A percentile compares a stretch with the other conserved stretches of the same genome.
Conservation (phyloP, 2,113 vertebrate genomes). For the Cariama cristata region DNA sequence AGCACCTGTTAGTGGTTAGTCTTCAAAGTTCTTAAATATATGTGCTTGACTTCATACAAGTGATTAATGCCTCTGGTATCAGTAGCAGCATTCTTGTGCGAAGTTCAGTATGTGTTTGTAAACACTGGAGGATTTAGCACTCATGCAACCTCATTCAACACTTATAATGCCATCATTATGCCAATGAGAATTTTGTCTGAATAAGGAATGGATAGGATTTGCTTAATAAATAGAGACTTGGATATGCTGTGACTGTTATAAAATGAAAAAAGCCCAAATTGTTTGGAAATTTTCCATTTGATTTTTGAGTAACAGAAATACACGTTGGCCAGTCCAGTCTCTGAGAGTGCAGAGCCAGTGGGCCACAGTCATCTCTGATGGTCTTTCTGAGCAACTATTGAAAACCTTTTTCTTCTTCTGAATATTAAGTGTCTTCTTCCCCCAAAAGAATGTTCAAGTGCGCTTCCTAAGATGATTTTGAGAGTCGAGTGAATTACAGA, state of each 20-base stretch:
- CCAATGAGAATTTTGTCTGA: background rate
- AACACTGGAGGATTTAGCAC: background rate
- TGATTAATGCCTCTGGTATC: background rate
- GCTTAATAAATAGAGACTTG: background rate
- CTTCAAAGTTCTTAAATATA: background rate
- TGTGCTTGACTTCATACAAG: background rate
- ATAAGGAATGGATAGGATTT: background rate
- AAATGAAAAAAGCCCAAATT: background rate
- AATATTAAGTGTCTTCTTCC: background rate
- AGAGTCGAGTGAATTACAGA: background rate
- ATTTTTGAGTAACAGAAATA: background rate
- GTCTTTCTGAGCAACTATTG: background rate
- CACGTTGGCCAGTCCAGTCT: background rate
- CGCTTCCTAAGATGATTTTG: background rate
- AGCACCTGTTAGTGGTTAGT: background rate
- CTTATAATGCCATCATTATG: background rate
- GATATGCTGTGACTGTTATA: background rate
- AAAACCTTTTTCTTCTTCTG: background rate
- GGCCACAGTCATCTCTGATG: background rate
- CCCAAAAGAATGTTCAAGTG: background rate
- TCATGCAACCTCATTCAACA: background rate
- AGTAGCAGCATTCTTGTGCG: background rate
- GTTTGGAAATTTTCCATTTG: background rate
- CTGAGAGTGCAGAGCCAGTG: background rate
- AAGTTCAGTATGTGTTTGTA: background rate